A percentile compares a stretch with the other conserved stretches of the same genome.
Conservation (phyloP, 2,797 vertebrate genomes). For the Urosaurus nigricauda region DNA sequence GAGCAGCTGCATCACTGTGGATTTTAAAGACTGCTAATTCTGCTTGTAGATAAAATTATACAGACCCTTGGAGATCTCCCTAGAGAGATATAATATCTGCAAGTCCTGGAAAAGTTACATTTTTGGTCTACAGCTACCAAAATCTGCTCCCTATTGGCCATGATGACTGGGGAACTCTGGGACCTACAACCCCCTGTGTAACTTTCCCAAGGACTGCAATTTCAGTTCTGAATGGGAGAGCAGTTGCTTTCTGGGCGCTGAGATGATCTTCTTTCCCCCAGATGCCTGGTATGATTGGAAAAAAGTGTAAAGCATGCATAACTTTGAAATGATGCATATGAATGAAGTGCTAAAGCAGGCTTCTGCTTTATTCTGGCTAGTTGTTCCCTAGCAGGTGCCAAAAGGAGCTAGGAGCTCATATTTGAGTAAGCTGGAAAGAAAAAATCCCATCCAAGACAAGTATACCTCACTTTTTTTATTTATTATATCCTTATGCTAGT, state of each 20-base stretch:
- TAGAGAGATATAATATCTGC: too few species aligned
- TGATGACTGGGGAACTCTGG: background rate
- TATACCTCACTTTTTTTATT: constrained; percentile 73
- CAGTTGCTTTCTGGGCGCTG: constrained; percentile 64
- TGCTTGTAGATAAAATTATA: too few species aligned
- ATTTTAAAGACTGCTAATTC: too few species aligned
- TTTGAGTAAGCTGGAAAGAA: constrained; percentile 76
- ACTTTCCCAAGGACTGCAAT: background rate
- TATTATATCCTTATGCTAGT: constrained; percentile 70
- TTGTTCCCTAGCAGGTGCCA: constrained; percentile 70
- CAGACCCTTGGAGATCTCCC: too few species aligned
- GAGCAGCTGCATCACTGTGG: too few species aligned
- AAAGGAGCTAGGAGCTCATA: constrained; percentile 66
- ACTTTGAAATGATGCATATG: constrained; percentile 77
- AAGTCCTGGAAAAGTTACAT: too few species aligned
- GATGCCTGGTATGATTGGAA: constrained; percentile 71
- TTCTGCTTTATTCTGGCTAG: constrained; percentile 76
- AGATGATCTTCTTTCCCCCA: constrained; percentile 49
- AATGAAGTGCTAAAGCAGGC: constrained; percentile 79
- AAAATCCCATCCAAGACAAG: constrained; percentile 74
- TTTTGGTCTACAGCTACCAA: too few species aligned
- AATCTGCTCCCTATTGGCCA: too few species aligned
- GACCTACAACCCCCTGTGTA: background rate
- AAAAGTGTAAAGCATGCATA: constrained; percentile 72
- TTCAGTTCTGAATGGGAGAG: constrained; percentile 50